Evolutionary conservation across 2,888 invertebrate species (phyloP), one percentile per base, ranked within the genome.

Genomic region (Ormyrus thymus): DNA sequence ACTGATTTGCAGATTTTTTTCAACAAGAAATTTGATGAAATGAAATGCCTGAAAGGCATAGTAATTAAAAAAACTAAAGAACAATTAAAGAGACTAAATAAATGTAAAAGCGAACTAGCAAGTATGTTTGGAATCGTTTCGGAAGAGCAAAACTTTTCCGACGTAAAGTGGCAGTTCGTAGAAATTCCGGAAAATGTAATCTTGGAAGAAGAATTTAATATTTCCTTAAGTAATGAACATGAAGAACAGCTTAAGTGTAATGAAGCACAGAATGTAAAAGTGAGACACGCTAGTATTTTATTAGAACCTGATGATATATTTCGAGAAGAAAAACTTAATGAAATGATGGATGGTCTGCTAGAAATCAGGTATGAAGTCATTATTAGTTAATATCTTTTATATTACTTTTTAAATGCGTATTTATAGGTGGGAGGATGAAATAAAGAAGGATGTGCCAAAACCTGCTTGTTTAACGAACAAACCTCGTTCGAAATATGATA

Each of bases 301-400:
- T 29, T 29, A 29, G 29, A 29, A 29, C 29, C 29, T 89, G 92
- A 10, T 50, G 7, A 86, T 92, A 58, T 85, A 92, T 75, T 91
- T 93, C 92, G 93, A 83, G 92, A 94, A 83, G 91, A 93, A 43
- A 94, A 95, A 0, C 91, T 96, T 15, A 92, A 94, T 15, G 91
- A 92, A 0, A 96, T 96, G 95, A 96, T 96, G 96, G 96, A 97
- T 86, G 97, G 97, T 0, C 95, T 96, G 15, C 91, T 97, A 55
- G 96, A 97, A 91, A 93, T 95, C 71, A 85, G 84, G 88, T 88
- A 71, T 70, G 72, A 79, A 53, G 29, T 11, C 48, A 46, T 45
- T 45, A 45, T 71, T 2, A 51, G 9, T 59, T 15, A 29, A 29
- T 29, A 29, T 29, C 29, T 29, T 29, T 29, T 3, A 29, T 29